Base-by-base conservation (phyloP, 2,113 vertebrate genomes). In the Aspidoscelis tigris region DNA sequence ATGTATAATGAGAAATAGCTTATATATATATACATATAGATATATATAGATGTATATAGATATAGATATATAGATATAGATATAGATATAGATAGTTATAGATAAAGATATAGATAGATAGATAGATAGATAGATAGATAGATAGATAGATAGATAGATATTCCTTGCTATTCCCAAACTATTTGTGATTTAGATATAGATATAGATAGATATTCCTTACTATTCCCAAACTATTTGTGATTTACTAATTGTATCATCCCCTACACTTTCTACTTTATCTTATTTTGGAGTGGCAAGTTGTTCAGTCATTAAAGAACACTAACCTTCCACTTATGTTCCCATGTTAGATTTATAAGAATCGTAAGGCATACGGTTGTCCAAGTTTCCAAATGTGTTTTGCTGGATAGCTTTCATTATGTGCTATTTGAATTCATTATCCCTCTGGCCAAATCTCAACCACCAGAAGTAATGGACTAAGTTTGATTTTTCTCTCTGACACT, bases 351-450 rank as follows among this genome's bases (percentile, higher is more conserved):
- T 7, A 8, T 58, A n/a, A 1, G 43, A 9, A 64, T 90, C 4
- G 12, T n/a, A 70, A 39, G 43, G 10, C 6, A 64, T 0, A 73
- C 68, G 82, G 84, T 5, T 55, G 26, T 50, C 86, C 86, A 66
- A 76, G 82, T 53, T 81, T 90, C 20, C 1, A 24, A 86, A 69
- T 82, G 88, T 68, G 16, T 50, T 82, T 55, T 71, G 64, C 72
- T 0, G 3, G 66, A 68, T 78, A 73, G 68, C 85, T 93, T 86
- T 91, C 81, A 81, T 85, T 84, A 76, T 85, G 7, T n/a, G 78
- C 76, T 82, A 44, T 41, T 76, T 83, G 76, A 44, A 86, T 69
- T 81, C 53, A 78, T 91, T 88, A 72, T 84, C 61, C 41, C 4
- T 53, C 90, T 78, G 47, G 78, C 87, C 81, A 88, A 76, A 88